Conservation (phyloP, 2,113 vertebrate genomes). For the Siniperca chuatsi region DNA sequence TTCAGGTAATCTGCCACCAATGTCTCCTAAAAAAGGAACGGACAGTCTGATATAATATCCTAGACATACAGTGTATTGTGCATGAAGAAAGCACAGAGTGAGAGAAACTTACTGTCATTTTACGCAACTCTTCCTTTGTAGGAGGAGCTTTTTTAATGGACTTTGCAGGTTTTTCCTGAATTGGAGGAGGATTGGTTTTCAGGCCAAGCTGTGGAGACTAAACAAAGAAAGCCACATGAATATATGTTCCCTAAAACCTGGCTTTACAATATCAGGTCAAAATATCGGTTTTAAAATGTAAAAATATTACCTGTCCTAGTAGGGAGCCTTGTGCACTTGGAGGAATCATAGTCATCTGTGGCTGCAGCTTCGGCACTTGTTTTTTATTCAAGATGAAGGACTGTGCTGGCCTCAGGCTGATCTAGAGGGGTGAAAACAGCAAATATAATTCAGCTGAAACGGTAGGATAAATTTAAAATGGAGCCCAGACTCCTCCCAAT, state of each 20-base stretch:
- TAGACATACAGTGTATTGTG: neutral
- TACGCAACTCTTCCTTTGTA: constrained; percentile 96
- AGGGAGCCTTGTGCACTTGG: constrained; percentile 92
- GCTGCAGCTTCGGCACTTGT: constrained; percentile 97
- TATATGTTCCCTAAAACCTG: neutral
- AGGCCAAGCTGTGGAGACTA: constrained; percentile 95
- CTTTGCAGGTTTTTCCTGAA: constrained; percentile 98
- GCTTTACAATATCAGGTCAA: accelerated
- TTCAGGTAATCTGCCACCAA: constrained; percentile 93
- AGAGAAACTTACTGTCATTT: constrained; percentile 90
- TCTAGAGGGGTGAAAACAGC: constrained; percentile 78
- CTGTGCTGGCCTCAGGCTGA: constrained; percentile 98
- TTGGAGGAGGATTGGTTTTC: constrained; percentile 96
- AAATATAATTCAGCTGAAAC: neutral
- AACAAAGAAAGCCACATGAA: constrained; percentile 19
- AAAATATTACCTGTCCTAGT: constrained; percentile 91
- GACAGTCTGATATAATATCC: neutral
- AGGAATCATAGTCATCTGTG: constrained; percentile 96
- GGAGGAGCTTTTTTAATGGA: constrained; percentile 94
- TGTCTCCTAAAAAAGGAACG: constrained; percentile 84
- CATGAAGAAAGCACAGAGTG: neutral
- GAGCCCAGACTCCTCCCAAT: too few relatives aligned
- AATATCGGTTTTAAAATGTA: neutral
- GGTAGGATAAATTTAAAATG: neutral
- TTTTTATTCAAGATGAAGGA: constrained; percentile 97